Evolutionary conservation across 2,797 vertebrate genomes (phyloP).

Genomic region (Parotocinclus haroldoi): DNA sequence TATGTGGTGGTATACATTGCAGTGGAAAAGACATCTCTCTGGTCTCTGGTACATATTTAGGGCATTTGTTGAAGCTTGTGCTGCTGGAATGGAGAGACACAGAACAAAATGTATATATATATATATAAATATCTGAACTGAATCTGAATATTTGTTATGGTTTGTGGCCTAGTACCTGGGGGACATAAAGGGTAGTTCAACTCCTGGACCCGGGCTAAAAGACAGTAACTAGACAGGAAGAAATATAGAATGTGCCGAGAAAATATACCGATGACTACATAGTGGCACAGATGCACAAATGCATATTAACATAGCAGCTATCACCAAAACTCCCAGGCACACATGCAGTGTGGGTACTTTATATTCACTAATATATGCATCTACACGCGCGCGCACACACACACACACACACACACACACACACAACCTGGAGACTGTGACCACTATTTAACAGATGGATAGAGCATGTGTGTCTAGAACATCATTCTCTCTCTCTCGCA

Average conservation of each 20-base stretch:
- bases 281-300: slow-evolving; percentile 30
- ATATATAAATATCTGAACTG: too few relatives aligned
- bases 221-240: slow-evolving; percentile 22
- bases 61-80: slow-evolving; percentile 42
- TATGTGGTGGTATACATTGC: background rate
- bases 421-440: slow-evolving; percentile 23
- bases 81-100: slow-evolving; percentile 42
- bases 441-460: slow-evolving; percentile 46
- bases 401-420: slow-evolving; percentile 17
- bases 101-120: slow-evolving; percentile 51
- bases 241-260: slow-evolving; percentile 35
- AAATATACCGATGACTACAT: slow-evolving; percentile 48
- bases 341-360: slow-evolving; percentile 28
- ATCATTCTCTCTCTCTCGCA: slow-evolving; percentile 11
- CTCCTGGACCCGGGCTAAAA: slow-evolving; percentile 25
- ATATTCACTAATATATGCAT: slow-evolving; percentile 15
- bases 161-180: slow-evolving; percentile 28
- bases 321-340: slow-evolving; percentile 11
- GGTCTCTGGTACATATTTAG: slow-evolving; percentile 28
- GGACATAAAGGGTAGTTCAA: slow-evolving; percentile 49
- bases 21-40: background rate
- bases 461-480: slow-evolving; percentile 41
- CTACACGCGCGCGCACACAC: slow-evolving; percentile 23
- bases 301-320: slow-evolving; percentile 33
- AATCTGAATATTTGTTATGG: too few relatives aligned